phyloP scores from a whole-genome alignment of 2,888 invertebrate genomes.

The Linnaemya vulpina region DNA sequence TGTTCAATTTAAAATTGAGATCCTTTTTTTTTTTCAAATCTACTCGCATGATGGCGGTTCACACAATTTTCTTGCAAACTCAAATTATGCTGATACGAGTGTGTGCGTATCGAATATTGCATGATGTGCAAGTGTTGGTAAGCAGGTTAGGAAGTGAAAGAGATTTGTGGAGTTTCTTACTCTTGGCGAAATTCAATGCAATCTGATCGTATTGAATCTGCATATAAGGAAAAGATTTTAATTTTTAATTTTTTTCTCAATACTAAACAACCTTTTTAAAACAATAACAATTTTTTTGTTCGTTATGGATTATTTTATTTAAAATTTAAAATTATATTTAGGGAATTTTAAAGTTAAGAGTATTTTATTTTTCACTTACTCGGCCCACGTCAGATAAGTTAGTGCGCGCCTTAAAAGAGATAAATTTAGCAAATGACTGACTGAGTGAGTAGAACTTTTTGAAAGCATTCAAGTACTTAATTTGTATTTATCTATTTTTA shows the following conservation, averaged over 20 bases:
- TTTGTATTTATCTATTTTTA: neutral
- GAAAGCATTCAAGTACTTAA: conserved; percentile 20
- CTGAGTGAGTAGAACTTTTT: conserved; percentile 26
- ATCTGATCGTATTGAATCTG: conserved; percentile 58
- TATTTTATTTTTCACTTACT: conserved; percentile 49
- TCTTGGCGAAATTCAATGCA: conserved; percentile 52
- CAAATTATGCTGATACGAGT: no score
- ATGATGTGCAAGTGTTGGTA: conserved; percentile 5
- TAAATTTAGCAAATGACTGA: neutral
- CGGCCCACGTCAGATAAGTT: neutral
- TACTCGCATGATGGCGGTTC: neutral
- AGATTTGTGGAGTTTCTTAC: conserved; percentile 14
- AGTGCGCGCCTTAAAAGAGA: neutral
- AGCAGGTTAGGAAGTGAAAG: neutral
- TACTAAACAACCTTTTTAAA: conserved; percentile 38
- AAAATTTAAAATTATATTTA: conserved; percentile 45
- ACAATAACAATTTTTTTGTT: conserved; percentile 55
- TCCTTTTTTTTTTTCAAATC: conserved; percentile 43
- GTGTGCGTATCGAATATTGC: neutral
- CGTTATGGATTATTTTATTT: conserved; percentile 16
- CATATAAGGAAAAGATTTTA: conserved; percentile 13
- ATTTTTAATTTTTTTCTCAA: conserved; percentile 33
- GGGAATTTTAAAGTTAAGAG: conserved; percentile 51
- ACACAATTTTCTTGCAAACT: neutral
- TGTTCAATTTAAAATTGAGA: conserved; percentile 69